Percentiles rank a stretch among this genome's conserved stretches.
These are phyloP conservation scores for Tetramorium parvispinum DNA, from an alignment of 1,140 invertebrate genomes.

Conservation along the genomic window DNA sequence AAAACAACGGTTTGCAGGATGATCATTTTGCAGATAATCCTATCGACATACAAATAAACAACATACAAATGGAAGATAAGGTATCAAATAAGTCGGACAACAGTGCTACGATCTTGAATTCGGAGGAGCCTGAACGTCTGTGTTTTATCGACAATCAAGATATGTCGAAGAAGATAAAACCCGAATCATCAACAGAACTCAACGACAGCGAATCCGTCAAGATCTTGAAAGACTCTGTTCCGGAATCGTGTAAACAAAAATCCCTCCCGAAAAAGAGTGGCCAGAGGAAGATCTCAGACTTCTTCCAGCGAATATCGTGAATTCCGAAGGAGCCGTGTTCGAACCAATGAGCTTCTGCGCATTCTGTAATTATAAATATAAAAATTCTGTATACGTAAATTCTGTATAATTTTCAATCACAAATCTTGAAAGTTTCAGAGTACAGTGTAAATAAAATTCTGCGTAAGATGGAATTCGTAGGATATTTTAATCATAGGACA, in stretches of 20 bases:
- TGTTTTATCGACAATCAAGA: slow-evolving; percentile 19
- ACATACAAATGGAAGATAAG: slow-evolving; percentile 52
- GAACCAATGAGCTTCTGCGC: background rate
- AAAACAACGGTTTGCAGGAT: slow-evolving; percentile 10
- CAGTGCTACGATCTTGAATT: slow-evolving; percentile 30
- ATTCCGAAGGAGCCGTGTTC: slow-evolving; percentile 29
- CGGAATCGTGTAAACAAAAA: background rate
- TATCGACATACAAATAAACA: slow-evolving; percentile 1
- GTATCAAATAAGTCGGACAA: background rate
- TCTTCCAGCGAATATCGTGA: slow-evolving; percentile 71
- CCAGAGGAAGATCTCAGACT: slow-evolving; percentile 78
- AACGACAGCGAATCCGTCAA: slow-evolving; percentile 10
- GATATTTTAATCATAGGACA: background rate
- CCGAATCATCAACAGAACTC: background rate
- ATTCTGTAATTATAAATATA: slow-evolving; percentile 54
- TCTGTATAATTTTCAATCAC: background rate
- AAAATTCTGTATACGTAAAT: slow-evolving; percentile 43
- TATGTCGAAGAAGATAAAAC: slow-evolving; percentile 25
- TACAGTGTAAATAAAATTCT: slow-evolving; percentile 51
- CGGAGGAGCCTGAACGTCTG: slow-evolving; percentile 38
- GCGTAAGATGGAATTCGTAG: background rate
- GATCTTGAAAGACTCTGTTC: slow-evolving; percentile 10
- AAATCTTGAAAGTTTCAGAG: background rate
- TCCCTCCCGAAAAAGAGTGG: slow-evolving; percentile 55
- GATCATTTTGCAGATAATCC: slow-evolving; percentile 44